Evolutionary conservation across 30 jellyfish, hydroid and myxozoan genomes (phyloP).

Genomic region (Clytia hemisphaerica): DNA sequence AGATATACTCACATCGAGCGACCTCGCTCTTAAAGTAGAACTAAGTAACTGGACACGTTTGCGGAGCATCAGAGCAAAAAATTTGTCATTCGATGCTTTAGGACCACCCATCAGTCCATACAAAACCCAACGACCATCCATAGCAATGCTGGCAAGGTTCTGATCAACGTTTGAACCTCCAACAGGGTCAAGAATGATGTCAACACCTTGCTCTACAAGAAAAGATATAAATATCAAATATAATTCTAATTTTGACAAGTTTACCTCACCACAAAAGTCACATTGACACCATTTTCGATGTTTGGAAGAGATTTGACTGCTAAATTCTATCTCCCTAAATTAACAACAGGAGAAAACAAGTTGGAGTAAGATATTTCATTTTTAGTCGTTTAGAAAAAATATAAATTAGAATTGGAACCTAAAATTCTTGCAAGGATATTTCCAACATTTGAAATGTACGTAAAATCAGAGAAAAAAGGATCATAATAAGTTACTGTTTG

Average conservation of each 20-base stretch:
- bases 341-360: too few relatives aligned
- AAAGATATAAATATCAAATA: neutral
- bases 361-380: too few relatives aligned
- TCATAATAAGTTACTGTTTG: conserved; percentile 42
- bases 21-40: conserved; percentile 77
- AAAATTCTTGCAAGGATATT: too few relatives aligned
- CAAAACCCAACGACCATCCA: conserved; percentile 93
- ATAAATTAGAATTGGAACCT: too few relatives aligned
- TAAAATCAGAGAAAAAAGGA: neutral
- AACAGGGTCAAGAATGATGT: conserved; percentile 77
- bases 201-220: conserved; percentile 61
- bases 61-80: conserved; percentile 50
- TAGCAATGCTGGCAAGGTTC: conserved; percentile 56
- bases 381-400: too few relatives aligned
- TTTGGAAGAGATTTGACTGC: neutral
- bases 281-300: neutral
- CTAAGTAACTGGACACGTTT: conserved; percentile 70
- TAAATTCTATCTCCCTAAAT: too few relatives aligned
- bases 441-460: too few relatives aligned
- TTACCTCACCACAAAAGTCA: too few relatives aligned
- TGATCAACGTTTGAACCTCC: conserved; percentile 83
- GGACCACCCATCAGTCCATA: conserved; percentile 96
- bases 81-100: conserved; percentile 42
- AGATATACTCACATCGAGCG: conserved; percentile 54
- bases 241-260: neutral